These are phyloP conservation scores for Eutolmus rufibarbis DNA, from an alignment of 2,888 invertebrate species.

Conservation along the genomic window DNA sequence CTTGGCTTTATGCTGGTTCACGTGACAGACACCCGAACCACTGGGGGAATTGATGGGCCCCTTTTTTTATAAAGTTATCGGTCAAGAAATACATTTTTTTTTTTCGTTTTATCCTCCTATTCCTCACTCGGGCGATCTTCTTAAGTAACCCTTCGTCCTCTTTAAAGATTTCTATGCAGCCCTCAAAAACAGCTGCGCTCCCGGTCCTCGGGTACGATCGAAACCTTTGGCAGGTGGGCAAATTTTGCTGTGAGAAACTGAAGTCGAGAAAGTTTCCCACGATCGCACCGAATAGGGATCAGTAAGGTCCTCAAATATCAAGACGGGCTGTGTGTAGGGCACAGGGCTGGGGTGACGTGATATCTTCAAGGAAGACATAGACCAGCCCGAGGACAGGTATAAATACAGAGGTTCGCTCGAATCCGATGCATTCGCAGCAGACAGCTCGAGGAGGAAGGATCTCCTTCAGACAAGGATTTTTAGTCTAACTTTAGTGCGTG, in stretches of 20 bases:
- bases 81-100: background rate
- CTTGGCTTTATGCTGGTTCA: background rate
- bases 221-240: slow-evolving; percentile 59
- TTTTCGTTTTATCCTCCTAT: background rate
- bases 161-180: background rate
- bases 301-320: background rate
- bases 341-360: background rate
- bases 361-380: background rate
- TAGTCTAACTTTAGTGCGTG: background rate
- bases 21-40: background rate
- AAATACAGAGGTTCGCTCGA: slow-evolving; percentile 49
- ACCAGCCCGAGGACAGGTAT: slow-evolving; percentile 49
- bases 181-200: slow-evolving; percentile 16
- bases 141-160: background rate
- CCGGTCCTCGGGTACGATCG: background rate
- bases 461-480: background rate
- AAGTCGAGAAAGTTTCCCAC: slow-evolving; percentile 62
- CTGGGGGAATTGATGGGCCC: background rate
- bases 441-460: slow-evolving; percentile 52
- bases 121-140: background rate
- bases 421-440: slow-evolving; percentile 53
- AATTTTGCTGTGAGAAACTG: slow-evolving; percentile 60
- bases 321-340: background rate
- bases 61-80: background rate
- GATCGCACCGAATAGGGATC: slow-evolving; percentile 49